Evolutionary conservation across 2,113 vertebrate species (phyloP).

Genomic region (Colaptes auratus): DNA sequence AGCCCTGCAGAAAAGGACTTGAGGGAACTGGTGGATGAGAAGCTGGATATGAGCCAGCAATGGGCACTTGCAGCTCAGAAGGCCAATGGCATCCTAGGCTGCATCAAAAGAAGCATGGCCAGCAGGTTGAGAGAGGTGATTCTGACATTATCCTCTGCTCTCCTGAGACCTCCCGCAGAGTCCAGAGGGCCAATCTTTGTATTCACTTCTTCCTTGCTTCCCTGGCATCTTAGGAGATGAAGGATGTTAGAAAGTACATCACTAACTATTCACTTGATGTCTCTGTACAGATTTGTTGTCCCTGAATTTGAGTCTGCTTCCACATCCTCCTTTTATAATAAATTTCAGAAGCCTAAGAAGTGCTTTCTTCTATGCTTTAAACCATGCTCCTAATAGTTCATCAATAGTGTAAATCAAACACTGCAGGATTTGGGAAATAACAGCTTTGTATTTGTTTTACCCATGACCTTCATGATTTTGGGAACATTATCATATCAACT

Average conservation of each 20-base stretch:
- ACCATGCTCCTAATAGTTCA: neutral
- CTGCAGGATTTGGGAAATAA: neutral
- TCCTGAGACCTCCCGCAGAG: no score
- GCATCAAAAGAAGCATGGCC: no score
- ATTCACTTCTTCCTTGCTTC: neutral
- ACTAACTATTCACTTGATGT: neutral
- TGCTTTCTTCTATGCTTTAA: neutral
- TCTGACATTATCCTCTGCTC: no score
- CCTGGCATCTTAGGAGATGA: neutral
- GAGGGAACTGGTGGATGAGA: no score
- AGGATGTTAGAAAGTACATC: neutral
- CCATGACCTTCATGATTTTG: neutral
- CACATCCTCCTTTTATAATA: neutral
- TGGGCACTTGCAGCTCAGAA: no score
- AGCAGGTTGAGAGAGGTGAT: no score
- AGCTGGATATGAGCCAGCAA: no score
- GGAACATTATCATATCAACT: neutral
- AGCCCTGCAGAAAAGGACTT: no score
- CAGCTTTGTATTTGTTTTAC: neutral
- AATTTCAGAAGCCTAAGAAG: neutral
- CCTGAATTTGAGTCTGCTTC: neutral
- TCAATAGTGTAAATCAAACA: neutral
- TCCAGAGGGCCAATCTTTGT: neutral
- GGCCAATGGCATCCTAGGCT: no score
- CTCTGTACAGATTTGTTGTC: neutral